These are phyloP conservation scores for Ceryle rudis DNA, from an alignment of 2,797 vertebrate species.

Conservation along the genomic window DNA sequence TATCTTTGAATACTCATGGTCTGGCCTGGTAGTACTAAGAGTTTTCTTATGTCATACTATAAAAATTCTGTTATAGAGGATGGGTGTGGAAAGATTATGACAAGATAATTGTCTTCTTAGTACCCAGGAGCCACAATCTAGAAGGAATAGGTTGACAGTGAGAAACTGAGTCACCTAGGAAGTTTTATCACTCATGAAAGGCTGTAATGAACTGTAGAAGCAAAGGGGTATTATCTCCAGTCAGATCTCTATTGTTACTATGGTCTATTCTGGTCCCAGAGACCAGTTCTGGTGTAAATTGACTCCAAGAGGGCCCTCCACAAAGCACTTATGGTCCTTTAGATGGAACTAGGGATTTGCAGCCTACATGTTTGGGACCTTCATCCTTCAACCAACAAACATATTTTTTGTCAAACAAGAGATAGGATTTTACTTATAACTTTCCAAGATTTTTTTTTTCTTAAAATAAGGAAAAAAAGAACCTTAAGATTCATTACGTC, in stretches of 20 bases:
- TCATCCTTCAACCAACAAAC: background rate
- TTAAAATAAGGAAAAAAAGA: background rate
- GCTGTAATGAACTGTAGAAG: background rate
- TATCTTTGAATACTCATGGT: background rate
- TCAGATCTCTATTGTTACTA: background rate
- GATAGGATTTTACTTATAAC: background rate
- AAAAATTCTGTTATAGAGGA: background rate
- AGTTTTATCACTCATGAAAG: background rate
- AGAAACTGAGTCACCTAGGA: background rate
- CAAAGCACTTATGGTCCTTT: background rate
- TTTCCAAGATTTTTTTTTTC: background rate
- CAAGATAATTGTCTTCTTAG: rapidly evolving
- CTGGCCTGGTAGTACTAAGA: background rate
- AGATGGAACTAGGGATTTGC: background rate
- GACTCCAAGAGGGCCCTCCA: background rate
- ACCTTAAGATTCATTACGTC: background rate
- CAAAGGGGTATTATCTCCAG: background rate
- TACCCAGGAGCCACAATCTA: background rate
- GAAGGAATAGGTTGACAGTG: background rate
- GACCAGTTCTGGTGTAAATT: background rate
- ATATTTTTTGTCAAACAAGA: background rate
- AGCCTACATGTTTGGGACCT: background rate
- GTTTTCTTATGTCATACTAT: background rate
- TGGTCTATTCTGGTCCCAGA: background rate
- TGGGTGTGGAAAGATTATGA: background rate